Evolutionary conservation across 1,140 invertebrate species (phyloP).

Genomic region (Tyrophagus putrescentiae): DNA sequence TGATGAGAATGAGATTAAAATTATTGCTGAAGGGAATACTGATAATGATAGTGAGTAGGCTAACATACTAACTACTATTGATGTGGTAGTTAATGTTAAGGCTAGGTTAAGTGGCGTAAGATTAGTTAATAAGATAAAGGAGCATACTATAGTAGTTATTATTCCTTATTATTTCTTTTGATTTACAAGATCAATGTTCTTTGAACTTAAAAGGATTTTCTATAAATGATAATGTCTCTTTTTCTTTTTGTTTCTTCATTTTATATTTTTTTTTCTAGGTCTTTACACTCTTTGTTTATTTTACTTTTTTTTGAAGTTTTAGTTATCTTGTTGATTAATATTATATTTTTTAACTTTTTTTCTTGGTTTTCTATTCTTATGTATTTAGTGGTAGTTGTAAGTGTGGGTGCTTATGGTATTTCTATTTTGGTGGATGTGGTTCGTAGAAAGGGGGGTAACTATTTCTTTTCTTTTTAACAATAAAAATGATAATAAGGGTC

Average conservation of each 20-base stretch:
- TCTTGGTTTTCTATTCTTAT: neutral
- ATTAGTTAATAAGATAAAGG: neutral
- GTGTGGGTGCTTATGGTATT: neutral
- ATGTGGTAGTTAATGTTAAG: neutral
- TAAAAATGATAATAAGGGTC: neutral
- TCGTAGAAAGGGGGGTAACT: neutral
- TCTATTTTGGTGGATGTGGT: neutral
- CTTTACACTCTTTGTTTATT: conserved; percentile 45
- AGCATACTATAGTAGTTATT: neutral
- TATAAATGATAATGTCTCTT: conserved; percentile 38
- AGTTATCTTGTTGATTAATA: conserved; percentile 40
- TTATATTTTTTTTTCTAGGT: conserved; percentile 39
- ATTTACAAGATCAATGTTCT: conserved; percentile 1
- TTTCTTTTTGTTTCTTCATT: conserved; percentile 33
- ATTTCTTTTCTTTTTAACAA: neutral
- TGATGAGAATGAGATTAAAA: neutral
- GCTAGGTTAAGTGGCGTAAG: neutral
- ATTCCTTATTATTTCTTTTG: neutral
- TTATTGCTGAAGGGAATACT: neutral
- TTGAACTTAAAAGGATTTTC: conserved; percentile 9
- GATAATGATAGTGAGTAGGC: neutral
- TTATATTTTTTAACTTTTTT: neutral
- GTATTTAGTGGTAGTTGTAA: conserved; percentile 29
- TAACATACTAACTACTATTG: neutral
- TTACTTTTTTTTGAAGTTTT: conserved; percentile 52